Base-by-base conservation (phyloP, 2,888 invertebrate genomes). In the Drosophila parthenogenetica region DNA sequence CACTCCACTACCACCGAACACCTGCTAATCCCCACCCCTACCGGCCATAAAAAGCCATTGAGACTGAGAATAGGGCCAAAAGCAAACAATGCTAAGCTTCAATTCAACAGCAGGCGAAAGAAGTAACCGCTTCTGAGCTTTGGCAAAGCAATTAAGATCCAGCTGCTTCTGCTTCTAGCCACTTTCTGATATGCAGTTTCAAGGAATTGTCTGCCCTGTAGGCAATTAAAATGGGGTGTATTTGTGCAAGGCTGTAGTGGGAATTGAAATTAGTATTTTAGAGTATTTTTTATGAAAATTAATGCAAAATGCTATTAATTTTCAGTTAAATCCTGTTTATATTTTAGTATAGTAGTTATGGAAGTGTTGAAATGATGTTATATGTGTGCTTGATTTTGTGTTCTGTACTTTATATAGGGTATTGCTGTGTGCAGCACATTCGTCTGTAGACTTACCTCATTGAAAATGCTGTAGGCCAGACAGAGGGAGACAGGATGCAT, bases 381-480 rank as follows among this genome's bases (percentile, higher is more conserved):
- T 32, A 10, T 32, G 32, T 32, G 32, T 40, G 49, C 19, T 2
- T 19, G 19, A 3, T 19, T 2, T 22, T 22, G 3, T n/a, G n/a
- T n/a, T n/a, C 3, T 22, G 2, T 25, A 25, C 25, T 25, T 25
- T 7, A 29, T 29, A 29, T 8, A 8, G 29, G 29, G 29, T 29
- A 29, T 29, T 8, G 13, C n/a, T 13, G 14, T 43, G 37, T 45
- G 61, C 61, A 29, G 8, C 0, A 8, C 29, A 29, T 67, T 61
- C 29, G 17, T 13, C 32, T 29, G 29, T 29, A 70, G 60, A 90
- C 94, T 94, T 84, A 96, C 96, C 94, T 96, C 96, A 87, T 96
- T 95, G 95, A 97, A 96, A 89, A 95, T 93, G 87, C 94, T 94
- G 94, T 95, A 97, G 0, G 95, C 95, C 89, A 96, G 95, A 90